Base-by-base conservation (phyloP, 2,113 vertebrate genomes). In the Arenaria interpres region DNA sequence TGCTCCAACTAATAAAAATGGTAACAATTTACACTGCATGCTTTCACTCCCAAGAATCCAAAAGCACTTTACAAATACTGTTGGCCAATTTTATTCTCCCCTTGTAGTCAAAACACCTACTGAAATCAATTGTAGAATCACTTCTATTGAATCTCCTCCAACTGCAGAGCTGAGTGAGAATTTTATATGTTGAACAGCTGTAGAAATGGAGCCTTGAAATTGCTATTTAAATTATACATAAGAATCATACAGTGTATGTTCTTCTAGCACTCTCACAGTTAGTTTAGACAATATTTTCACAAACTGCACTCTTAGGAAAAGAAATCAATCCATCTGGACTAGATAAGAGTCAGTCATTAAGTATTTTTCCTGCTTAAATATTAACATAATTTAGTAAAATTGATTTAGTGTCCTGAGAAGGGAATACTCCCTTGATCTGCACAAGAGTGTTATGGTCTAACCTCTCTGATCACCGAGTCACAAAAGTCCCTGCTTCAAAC, bases 151-250 rank as follows among this genome's bases (percentile, higher is more conserved):
- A 93, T 85, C 57, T 53, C 74, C 62, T 97, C 94, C 96, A 96
- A 93, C 62, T 82, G 48, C 85, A 91, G 81, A 93, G 32, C 74
- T 85, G 66, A 94, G 89, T 95, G 94, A 94, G 94, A 95, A 81
- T 96, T 95, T 93, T 89, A 71, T 86, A 90, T 79, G 79, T 93
- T 66, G 74, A 96, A 79, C 86, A 97, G 74, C 71, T 94, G 93
- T 89, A 85, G 80, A 95, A 85, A 56, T 67, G 84, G n/a, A 93
- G 73, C 57, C 71, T 96, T 73, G 57, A 95, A 95, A 95, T 91
- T 93, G 74, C 84, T 85, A 50, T 95, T 96, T 96, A 96, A 97
- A 97, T 97, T 93, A 97, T 96, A 95, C 66, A 94, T 95, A 87
- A 66, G 69, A 92, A 94, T 69, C 85, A 84, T 88, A 41, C 56